Evolutionary conservation across 2,888 invertebrate genomes (phyloP), one percentile per base, ranked within the genome.

Genomic region (Cheilosia variabilis): DNA sequence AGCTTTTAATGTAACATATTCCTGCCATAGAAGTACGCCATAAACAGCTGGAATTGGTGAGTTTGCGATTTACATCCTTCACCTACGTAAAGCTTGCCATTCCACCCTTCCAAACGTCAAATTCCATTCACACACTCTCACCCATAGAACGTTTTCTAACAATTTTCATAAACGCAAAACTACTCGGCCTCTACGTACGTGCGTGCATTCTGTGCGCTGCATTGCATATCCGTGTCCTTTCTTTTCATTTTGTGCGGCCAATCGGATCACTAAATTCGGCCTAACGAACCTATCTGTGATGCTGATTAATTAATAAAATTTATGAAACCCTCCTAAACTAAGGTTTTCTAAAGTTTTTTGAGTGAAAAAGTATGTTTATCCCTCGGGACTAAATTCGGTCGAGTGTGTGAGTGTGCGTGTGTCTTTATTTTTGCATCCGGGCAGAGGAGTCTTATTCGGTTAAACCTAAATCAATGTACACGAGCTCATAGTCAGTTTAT

Each of bases 11-110:
- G 4, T 13, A 13, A 37, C 3, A 13, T 37, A 10, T 4, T 37
- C 37, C 37, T 58, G 58, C 47, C 24, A 65, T n/a, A 9, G 15
- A 52, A 19, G 10, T 34, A 53, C 24, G 52, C 43, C 31, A 63
- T 24, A 58, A 86, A 62, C 80, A 86, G 86, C 80, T 81, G 86
- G 27, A 81, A 63, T 10, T 72, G 86, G 86, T 86, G 86, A 86
- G 86, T 81, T 27, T 86, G 86, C 86, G 86, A 52, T 24, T 10
- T 66, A 65, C 63, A 55, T 41, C 62, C 45, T 43, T 63, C 37
- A 37, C 47, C 10, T 15, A 50, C 17, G 31, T 55, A 15, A 41
- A 27, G 66, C 71, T 37, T 45, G 24, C 17, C n/a, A 47, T 62
- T 66, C 75, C 80, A 62, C 58, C 80, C 47, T 31, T 43, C 50